Evolutionary conservation across 1,140 invertebrate genomes (phyloP).

Genomic region (Philopotamus ludificatus): DNA sequence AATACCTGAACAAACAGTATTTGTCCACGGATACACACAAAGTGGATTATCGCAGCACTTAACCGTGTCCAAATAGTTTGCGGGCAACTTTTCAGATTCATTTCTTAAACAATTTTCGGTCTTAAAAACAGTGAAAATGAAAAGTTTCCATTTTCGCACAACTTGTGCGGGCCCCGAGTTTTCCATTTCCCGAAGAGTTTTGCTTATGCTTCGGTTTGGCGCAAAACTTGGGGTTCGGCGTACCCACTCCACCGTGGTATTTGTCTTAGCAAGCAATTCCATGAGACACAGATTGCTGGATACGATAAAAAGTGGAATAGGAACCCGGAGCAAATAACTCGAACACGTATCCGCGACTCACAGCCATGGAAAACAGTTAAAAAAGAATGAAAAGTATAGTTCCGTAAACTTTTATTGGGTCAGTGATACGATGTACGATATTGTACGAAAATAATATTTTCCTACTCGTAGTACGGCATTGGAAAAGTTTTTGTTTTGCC

Average conservation of each 20-base stretch:
- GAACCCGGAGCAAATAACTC: not conserved
- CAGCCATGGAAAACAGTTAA: not conserved
- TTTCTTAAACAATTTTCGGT: not conserved
- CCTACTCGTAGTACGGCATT: not conserved
- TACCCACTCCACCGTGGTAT: not conserved
- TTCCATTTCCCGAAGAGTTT: not conserved
- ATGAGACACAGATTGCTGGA: not conserved
- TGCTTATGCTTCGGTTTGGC: not conserved
- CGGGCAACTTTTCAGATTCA: not conserved
- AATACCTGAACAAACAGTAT: too few relatives aligned
- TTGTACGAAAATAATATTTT: not conserved
- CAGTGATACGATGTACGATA: not conserved
- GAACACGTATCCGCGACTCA: not conserved
- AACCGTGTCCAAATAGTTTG: too few relatives aligned
- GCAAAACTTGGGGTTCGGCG: not conserved
- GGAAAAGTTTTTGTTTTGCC: not conserved
- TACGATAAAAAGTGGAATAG: not conserved
- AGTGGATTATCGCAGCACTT: too few relatives aligned
- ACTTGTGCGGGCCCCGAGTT: not conserved
- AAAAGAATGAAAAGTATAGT: not conserved
- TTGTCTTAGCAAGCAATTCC: not conserved
- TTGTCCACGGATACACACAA: too few relatives aligned
- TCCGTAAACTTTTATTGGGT: not conserved
- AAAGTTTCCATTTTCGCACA: not conserved
- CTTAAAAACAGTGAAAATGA: not conserved